These are phyloP conservation scores for Micrasema longulum DNA, from an alignment of 1,140 invertebrate species.

Conservation along the genomic window DNA sequence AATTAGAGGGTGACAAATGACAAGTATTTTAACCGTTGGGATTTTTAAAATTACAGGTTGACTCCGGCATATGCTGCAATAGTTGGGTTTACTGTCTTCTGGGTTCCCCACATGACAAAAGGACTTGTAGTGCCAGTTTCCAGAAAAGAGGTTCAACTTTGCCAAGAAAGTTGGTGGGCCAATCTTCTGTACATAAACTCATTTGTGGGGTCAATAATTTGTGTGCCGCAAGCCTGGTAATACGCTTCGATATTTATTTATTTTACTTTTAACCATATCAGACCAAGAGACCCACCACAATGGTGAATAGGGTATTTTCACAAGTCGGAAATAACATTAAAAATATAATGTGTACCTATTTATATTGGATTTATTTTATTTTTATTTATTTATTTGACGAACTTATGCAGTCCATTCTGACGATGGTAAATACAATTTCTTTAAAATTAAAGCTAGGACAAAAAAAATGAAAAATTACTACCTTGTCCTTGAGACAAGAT, in stretches of 20 bases:
- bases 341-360: not conserved
- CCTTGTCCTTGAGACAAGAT: not conserved
- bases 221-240: slow-evolving; percentile 62
- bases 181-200: slow-evolving; percentile 77
- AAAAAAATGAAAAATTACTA: not conserved
- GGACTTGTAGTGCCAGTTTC: slow-evolving; percentile 62
- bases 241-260: not conserved
- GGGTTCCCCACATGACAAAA: slow-evolving; percentile 53
- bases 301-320: too few species aligned
- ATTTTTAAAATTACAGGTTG: slow-evolving; percentile 54
- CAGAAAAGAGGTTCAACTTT: slow-evolving; percentile 63
- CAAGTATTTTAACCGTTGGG: not conserved
- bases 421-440: too few species aligned
- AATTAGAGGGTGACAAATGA: not conserved
- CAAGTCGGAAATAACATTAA: too few species aligned
- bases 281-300: not conserved
- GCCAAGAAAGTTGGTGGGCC: slow-evolving; percentile 75
- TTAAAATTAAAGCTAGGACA: too few species aligned
- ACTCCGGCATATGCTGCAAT: slow-evolving; percentile 61
- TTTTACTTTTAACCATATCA: not conserved
- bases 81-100: slow-evolving; percentile 59
- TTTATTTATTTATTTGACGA: too few species aligned
- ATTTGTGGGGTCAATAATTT: slow-evolving; percentile 58
- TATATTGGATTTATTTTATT: not conserved
- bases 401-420: too few species aligned